phyloP scores from a whole-genome alignment of 2,888 invertebrate genomes.

The Clepsis dumicolana region DNA sequence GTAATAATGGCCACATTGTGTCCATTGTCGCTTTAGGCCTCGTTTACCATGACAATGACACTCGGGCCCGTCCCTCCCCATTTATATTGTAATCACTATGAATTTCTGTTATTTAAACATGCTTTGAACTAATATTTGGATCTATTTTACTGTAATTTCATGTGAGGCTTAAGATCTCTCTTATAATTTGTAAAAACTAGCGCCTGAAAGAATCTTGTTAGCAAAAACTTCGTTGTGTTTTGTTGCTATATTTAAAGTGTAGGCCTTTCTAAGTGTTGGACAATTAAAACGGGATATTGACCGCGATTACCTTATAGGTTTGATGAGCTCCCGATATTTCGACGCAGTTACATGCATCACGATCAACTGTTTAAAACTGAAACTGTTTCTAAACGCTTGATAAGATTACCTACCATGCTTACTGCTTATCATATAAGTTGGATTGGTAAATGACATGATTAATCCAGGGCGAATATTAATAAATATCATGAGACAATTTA shows the following conservation, averaged over 20 bases:
- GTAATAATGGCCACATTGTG: conserved; percentile 23
- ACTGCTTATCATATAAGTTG: too few relatives aligned
- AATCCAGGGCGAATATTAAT: too few relatives aligned
- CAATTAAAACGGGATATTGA: too few relatives aligned
- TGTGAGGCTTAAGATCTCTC: neutral
- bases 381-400: too few relatives aligned
- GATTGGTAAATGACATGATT: too few relatives aligned
- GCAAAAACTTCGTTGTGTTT: neutral
- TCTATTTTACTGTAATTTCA: neutral
- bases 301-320: too few relatives aligned
- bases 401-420: too few relatives aligned
- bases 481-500: too few relatives aligned
- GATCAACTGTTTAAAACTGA: too few relatives aligned
- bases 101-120: conserved; percentile 12
- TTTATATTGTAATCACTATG: conserved; percentile 24
- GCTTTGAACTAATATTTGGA: neutral
- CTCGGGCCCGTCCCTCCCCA: neutral
- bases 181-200: neutral
- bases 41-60: conserved; percentile 30
- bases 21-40: conserved; percentile 4
- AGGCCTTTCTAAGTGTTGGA: too few relatives aligned
- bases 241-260: neutral
- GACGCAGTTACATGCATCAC: too few relatives aligned
- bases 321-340: too few relatives aligned
- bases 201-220: neutral